Evolutionary conservation across 2,797 vertebrate genomes (phyloP).

Genomic region (Hybognathus amarus): DNA sequence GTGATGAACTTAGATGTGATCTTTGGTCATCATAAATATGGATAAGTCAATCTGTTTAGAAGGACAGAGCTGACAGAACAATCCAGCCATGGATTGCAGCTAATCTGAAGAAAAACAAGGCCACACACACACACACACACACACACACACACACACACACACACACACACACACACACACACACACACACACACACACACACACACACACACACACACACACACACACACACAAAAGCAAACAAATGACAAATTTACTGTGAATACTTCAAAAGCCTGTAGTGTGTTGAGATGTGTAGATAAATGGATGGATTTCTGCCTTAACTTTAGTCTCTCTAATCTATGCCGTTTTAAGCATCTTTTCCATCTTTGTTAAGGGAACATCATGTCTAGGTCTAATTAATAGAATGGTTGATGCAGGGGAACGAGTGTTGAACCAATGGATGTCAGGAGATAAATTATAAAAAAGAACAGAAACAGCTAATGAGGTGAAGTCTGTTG

Average conservation of each 20-base stretch:
- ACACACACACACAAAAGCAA: constrained; percentile 26
- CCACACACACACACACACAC: too few species aligned
- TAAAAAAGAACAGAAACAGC: constrained; percentile 3
- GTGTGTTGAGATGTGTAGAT: not conserved
- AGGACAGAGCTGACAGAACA: not conserved
- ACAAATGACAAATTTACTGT: not conserved
- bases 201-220: too few species aligned
- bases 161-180: too few species aligned
- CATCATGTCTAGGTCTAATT: not conserved
- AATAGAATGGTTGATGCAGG: not conserved
- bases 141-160: too few species aligned
- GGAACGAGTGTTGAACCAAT: not conserved
- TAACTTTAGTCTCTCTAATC: constrained; percentile 3
- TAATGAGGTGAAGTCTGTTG: constrained; percentile 13
- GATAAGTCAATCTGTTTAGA: not conserved
- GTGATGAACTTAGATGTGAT: constrained; percentile 26
- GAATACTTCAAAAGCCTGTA: not conserved
- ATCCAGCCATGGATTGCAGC: not conserved
- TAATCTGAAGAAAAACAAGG: constrained; percentile 11
- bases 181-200: too few species aligned
- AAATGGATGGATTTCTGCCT: constrained; percentile 9
- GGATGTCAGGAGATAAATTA: constrained; percentile 8
- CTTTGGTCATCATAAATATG: not conserved
- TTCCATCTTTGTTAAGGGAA: not conserved
- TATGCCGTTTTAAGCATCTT: not conserved